Conservation (phyloP, 2,113 vertebrate species). For the Sapajus apella region DNA sequence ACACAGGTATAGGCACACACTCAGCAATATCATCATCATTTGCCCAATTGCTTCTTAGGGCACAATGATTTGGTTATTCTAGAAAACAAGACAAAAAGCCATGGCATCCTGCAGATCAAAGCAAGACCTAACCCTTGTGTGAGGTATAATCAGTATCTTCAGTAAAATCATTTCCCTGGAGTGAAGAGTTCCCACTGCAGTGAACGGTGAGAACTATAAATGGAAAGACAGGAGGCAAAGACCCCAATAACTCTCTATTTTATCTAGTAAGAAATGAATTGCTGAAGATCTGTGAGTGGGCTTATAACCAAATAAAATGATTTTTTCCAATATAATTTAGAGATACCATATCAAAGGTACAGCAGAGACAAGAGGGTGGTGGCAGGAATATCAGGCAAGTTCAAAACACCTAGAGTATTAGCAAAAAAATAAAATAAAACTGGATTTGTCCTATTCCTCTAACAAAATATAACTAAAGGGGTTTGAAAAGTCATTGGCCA, state of each 20-base stretch:
- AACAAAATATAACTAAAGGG: conserved; percentile 48
- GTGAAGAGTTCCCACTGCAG: neutral
- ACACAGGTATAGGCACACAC: neutral
- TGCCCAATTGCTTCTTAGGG: neutral
- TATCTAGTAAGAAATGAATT: neutral
- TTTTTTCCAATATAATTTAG: neutral
- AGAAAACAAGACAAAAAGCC: neutral
- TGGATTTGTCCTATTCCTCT: neutral
- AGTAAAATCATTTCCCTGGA: neutral
- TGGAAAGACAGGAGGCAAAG: neutral
- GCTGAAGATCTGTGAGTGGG: neutral
- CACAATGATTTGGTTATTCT: neutral
- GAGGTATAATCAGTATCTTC: neutral
- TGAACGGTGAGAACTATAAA: neutral
- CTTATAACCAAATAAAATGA: neutral
- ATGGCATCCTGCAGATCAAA: neutral
- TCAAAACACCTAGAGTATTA: neutral
- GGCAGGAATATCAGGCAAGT: neutral
- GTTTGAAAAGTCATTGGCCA: conserved; percentile 55
- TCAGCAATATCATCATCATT: neutral
- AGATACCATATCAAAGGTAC: neutral
- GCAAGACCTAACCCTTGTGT: neutral
- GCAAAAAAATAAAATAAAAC: neutral
- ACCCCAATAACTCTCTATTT: neutral
- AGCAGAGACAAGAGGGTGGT: neutral